Percentiles rank a stretch among this genome's conserved stretches.
phyloP scores from a whole-genome alignment of 2,113 vertebrate genomes.

The Phylloscopus trochilus region DNA sequence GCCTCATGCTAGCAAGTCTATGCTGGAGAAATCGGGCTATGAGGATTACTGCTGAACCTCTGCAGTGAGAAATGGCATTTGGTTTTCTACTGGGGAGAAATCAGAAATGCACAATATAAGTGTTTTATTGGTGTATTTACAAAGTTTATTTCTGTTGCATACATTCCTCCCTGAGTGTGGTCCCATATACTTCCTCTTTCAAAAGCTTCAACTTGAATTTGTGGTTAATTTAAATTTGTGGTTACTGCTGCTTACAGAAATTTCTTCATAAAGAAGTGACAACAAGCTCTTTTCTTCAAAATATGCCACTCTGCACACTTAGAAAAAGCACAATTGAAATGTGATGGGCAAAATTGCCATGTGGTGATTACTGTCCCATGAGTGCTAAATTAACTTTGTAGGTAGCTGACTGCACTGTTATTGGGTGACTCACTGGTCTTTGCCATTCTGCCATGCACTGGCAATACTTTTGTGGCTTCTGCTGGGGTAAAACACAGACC shows the following conservation, averaged over 20 bases:
- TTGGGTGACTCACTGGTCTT: not conserved
- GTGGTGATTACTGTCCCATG: not conserved
- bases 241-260: not conserved
- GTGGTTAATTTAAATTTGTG: not conserved
- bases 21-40: not conserved
- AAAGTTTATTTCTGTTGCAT: not conserved
- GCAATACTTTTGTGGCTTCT: not conserved
- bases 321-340: not conserved
- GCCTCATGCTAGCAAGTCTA: not conserved
- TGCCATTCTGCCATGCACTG: not conserved
- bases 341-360: not conserved
- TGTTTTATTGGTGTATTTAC: not conserved
- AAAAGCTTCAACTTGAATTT: not conserved
- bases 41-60: not conserved
- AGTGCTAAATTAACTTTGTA: not conserved
- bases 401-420: not conserved
- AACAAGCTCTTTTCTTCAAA: not conserved
- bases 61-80: not conserved
- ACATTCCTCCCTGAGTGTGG: not conserved
- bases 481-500: not conserved
- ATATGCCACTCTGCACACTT: not conserved
- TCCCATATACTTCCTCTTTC: conserved; percentile 30
- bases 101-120: not conserved
- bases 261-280: not conserved
- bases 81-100: not conserved